Base-by-base conservation (phyloP, 1,140 invertebrate genomes). In the Leptinotarsa texana region DNA sequence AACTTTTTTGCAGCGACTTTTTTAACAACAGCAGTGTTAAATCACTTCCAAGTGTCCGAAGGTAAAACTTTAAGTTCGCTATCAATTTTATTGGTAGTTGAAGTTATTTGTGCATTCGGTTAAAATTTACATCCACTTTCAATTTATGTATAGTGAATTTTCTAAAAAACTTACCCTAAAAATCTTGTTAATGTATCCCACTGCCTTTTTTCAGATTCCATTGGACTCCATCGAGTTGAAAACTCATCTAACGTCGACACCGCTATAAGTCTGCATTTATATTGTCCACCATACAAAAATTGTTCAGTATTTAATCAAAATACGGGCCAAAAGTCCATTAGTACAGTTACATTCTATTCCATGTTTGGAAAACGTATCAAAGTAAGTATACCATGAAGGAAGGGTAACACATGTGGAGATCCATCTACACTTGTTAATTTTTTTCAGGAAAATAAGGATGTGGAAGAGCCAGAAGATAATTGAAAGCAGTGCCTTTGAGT, bases 171-270 rank as follows among this genome's bases (percentile, higher is more conserved):
- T 42, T 11, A 42, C 33, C 33, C 33, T 11, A 11, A 42, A 11
- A 42, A 11, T 42, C 33, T 42, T 42, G 33, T 11, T 11, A 42
- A 42, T 42, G 8, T 42, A 42, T 42, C 8, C 33, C 33, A 42
- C 4, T 2, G 3, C 33, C 33, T 11, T 62, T 67, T 81, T 79
- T 48, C 47, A 98, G 97, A 99, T 87, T 92, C 93, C 0, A 85
- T 99, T 74, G 98, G 98, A 1, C 88, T 99, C 5, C 98, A 99
- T 86, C 90, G 98, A 3, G 95, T 99, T 73, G 96, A 98, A 88
- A 99, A 99, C 85, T 89, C 93, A 1, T 97, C 95, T 27, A 92
- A 97, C 81, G 89, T 92, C 0, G 93, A 98, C 80, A 89, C 90
- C 3, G 93, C 97, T 1, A 93, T 98, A 0, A 97, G 95, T 11